These are phyloP conservation scores for Petrocephalus sullivani DNA, from an alignment of 2,797 vertebrate genomes.

Conservation along the genomic window DNA sequence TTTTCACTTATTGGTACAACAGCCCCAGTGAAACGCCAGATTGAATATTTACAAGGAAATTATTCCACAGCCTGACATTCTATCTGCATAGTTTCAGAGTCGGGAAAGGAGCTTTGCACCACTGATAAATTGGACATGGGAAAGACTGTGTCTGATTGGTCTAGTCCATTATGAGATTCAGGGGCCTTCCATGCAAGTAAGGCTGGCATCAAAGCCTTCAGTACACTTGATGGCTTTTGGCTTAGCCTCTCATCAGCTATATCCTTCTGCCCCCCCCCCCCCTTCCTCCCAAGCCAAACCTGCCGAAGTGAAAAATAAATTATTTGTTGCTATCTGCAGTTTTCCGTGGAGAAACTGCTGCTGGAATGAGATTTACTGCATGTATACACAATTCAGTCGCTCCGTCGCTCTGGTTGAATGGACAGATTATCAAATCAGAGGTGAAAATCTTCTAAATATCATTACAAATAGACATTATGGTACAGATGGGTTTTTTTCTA, in stretches of 20 bases:
- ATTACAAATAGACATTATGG: not conserved
- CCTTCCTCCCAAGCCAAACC: not conserved
- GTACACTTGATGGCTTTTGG: not conserved
- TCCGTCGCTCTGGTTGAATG: not conserved
- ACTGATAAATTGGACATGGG: not conserved
- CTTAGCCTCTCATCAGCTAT: not conserved
- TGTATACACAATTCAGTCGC: not conserved
- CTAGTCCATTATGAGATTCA: not conserved
- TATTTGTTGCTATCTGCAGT: not conserved
- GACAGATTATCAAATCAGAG: not conserved
- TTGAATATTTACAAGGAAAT: not conserved
- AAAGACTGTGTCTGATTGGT: not conserved
- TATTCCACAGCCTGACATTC: not conserved
- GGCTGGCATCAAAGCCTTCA: not conserved
- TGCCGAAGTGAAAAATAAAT: conserved; percentile 8
- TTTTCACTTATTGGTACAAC: not conserved
- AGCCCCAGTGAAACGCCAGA: not conserved
- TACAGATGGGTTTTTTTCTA: not conserved
- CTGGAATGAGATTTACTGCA: not conserved
- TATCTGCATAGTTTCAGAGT: not conserved
- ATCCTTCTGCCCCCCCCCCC: not conserved
- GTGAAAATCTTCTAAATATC: not conserved
- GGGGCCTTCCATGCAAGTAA: not conserved
- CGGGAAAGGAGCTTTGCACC: not conserved
- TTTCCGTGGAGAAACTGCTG: not conserved